These are phyloP conservation scores for Cecidostiba fungosa DNA, from an alignment of 2,888 invertebrate species.

Conservation along the genomic window DNA sequence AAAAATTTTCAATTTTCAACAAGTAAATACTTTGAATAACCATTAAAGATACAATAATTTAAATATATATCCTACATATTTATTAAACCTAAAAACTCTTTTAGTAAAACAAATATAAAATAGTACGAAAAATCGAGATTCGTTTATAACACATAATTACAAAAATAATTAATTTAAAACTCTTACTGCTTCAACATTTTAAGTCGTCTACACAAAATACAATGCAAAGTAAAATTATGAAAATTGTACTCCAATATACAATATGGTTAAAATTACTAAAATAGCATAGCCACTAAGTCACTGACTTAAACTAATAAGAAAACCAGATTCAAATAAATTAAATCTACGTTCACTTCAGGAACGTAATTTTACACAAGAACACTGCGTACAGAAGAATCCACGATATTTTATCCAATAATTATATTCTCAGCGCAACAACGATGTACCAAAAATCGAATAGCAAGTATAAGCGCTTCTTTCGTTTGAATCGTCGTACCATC, in stretches of 20 bases:
- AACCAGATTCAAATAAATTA: constrained; percentile 11
- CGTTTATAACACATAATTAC: constrained; percentile 20
- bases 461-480: constrained; percentile 31
- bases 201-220: background rate
- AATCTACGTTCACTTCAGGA: background rate
- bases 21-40: background rate
- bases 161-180: constrained; percentile 41
- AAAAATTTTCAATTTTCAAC: background rate
- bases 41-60: background rate
- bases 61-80: constrained; percentile 19
- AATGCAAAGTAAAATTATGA: background rate
- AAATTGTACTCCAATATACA: constrained; percentile 7
- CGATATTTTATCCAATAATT: constrained; percentile 55
- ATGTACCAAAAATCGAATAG: constrained; percentile 29
- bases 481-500: constrained; percentile 16
- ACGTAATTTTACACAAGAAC: constrained; percentile 47
- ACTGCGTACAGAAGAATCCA: constrained; percentile 38
- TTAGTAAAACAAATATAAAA: constrained; percentile 14
- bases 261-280: background rate
- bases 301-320: constrained; percentile 19
- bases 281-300: constrained; percentile 28
- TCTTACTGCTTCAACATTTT: background rate
- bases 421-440: constrained; percentile 33
- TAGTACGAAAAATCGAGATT: constrained; percentile 41
- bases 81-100: constrained; percentile 9